Evolutionary conservation across 2,797 vertebrate genomes (phyloP).

Genomic region (Hydrophis major): DNA sequence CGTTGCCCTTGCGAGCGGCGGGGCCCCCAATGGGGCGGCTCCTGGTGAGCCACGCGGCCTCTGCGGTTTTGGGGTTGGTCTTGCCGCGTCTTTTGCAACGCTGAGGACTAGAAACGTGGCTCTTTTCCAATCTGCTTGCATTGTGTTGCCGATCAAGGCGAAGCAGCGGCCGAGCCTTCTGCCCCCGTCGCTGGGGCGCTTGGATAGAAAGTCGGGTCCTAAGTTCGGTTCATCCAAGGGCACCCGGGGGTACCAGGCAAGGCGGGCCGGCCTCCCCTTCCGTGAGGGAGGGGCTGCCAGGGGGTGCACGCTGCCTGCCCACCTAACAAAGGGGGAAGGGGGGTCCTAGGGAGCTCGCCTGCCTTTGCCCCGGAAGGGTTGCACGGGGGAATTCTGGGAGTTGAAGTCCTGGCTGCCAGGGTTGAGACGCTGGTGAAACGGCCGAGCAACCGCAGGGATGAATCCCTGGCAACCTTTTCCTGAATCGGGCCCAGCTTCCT

Average conservation of each 20-base stretch:
- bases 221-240: neutral
- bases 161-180: neutral
- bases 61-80: neutral
- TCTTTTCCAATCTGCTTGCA: neutral
- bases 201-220: neutral
- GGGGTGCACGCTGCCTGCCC: too few species aligned
- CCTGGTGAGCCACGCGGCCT: neutral
- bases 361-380: neutral
- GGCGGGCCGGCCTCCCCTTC: too few species aligned
- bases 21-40: neutral
- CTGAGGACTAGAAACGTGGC: neutral
- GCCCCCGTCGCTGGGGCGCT: neutral
- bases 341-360: neutral
- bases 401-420: neutral
- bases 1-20: too few species aligned
- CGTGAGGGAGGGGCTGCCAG: fast-evolving
- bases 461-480: neutral
- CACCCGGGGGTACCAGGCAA: neutral
- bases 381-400: neutral
- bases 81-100: neutral
- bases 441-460: neutral
- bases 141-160: fast-evolving
- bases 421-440: neutral
- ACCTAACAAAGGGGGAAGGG: too few species aligned
- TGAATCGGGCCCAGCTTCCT: neutral